Evolutionary conservation across 1,140 invertebrate species (phyloP), one percentile per base, ranked within the genome.

Genomic region (Drosophila serrata): DNA sequence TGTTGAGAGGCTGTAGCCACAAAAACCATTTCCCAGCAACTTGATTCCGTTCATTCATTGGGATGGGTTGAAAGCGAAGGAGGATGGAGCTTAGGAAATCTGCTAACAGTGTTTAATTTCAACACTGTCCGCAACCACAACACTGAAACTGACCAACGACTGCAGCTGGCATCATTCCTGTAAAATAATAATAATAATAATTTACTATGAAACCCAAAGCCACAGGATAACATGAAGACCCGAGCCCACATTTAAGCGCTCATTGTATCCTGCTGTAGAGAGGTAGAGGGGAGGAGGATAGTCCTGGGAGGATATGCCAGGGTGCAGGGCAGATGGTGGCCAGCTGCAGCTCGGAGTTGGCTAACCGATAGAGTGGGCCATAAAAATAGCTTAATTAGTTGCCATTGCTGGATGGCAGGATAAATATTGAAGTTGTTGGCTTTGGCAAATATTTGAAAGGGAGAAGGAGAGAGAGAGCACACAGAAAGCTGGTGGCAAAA

Each of bases 171-270:
- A 1, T 45, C 42, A 19, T 11, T 58, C 45, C 40, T 24, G 19
- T 63, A 51, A 59, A 73, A 74, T 82, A 72, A 87, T 87, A 87
- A 87, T 90, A 80, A 88, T 77, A 84, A 90, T 88, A 90, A 88
- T 88, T 88, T 81, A 88, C 76, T 85, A 78, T 67, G 53, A 70
- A 72, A 68, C 81, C 60, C 27, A 84, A 87, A 90, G 67, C 85
- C 84, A 77, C 76, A 88, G 58, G 57, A 78, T 78, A 56, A 59
- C 57, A 77, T 56, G 75, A 53, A 73, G 76, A 57, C 48, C 46
- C 45, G 40, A 62, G 45, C 55, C 56, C 43, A 29, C 40, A 70
- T 39, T 56, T 56, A 24, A 59, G 65, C 68, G 51, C 49, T 72
- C 68, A 40, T 72, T 49, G 65, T 59, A 59, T 55, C 57, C 67